Percentiles rank a stretch among this genome's conserved stretches.
phyloP scores from a whole-genome alignment of 1,140 invertebrate genomes.

The Drosophila ananassae region DNA sequence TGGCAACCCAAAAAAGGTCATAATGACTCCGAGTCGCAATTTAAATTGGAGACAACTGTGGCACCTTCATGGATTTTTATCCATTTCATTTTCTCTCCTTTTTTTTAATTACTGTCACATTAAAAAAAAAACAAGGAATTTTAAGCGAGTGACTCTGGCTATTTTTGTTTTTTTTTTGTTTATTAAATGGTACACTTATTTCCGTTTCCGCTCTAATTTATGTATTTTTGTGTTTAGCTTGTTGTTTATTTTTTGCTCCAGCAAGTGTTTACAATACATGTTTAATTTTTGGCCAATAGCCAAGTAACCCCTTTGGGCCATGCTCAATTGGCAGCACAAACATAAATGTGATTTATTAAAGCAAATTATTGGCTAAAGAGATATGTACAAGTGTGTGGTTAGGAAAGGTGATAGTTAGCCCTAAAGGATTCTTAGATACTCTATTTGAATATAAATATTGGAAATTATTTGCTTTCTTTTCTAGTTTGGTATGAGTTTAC shows the following conservation, averaged over 20 bases:
- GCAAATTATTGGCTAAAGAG: constrained; percentile 37
- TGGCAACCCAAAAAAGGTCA: constrained; percentile 69
- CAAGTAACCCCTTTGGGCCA: constrained; percentile 21
- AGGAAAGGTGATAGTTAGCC: not conserved
- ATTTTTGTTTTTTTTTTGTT: constrained; percentile 16
- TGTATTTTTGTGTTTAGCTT: constrained; percentile 5
- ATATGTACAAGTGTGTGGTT: not conserved
- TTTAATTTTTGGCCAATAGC: constrained; percentile 26
- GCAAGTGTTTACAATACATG: not conserved
- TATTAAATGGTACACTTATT: constrained; percentile 53
- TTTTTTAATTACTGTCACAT: constrained; percentile 61
- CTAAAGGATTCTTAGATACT: not conserved
- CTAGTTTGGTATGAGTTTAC: no score
- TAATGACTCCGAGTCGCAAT: constrained; percentile 49
- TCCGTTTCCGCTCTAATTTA: constrained; percentile 61
- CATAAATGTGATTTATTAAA: constrained; percentile 64
- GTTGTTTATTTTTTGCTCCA: constrained; percentile 8
- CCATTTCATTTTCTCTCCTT: constrained; percentile 8
- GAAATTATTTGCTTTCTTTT: no score
- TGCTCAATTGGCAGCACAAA: no score
- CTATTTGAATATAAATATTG: no score
- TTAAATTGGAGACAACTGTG: constrained; percentile 40
- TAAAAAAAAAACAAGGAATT: constrained; percentile 11
- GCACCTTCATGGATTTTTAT: constrained; percentile 25
- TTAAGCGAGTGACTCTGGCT: not conserved